Percentiles rank a stretch among this genome's conserved stretches.
Conservation (phyloP, 2,113 vertebrate genomes). For the Odocoileus virginianus region DNA sequence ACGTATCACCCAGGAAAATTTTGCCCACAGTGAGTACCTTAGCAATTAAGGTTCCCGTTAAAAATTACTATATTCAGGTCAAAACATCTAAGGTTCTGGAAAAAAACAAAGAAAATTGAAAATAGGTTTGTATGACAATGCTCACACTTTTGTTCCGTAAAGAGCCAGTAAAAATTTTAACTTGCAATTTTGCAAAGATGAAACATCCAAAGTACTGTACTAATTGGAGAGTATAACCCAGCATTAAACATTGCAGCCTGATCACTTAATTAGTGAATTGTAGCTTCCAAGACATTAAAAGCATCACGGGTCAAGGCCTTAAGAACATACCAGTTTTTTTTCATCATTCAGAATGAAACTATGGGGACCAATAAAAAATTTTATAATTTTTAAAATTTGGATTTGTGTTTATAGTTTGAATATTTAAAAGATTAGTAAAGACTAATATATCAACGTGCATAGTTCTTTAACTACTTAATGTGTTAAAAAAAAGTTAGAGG, state of each 20-base stretch:
- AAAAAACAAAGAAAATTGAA: constrained; percentile 47
- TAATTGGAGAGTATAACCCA: not conserved
- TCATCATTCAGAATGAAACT: constrained; percentile 10
- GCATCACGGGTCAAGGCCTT: not conserved
- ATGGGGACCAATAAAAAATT: not conserved
- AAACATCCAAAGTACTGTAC: not conserved
- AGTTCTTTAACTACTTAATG: not conserved
- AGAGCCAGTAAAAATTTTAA: not conserved
- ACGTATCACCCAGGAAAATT: not conserved
- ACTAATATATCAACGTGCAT: not conserved
- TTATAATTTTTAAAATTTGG: not conserved
- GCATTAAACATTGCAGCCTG: not conserved
- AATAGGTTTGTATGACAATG: not conserved
- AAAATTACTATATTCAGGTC: constrained; percentile 42
- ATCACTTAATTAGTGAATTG: not conserved
- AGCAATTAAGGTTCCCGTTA: constrained; percentile 2
- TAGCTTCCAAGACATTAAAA: not conserved
- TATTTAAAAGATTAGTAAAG: not conserved
- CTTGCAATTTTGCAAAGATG: not conserved
- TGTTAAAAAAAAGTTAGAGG: not conserved
- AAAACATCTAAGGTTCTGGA: constrained; percentile 21
- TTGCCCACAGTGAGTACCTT: constrained; percentile 19
- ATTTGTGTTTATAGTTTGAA: constrained; percentile 14
- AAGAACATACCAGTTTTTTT: not conserved
- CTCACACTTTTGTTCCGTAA: not conserved